These are phyloP conservation scores for Sitodiplosis mosellana DNA, from an alignment of 1,140 invertebrate species.

Conservation along the genomic window DNA sequence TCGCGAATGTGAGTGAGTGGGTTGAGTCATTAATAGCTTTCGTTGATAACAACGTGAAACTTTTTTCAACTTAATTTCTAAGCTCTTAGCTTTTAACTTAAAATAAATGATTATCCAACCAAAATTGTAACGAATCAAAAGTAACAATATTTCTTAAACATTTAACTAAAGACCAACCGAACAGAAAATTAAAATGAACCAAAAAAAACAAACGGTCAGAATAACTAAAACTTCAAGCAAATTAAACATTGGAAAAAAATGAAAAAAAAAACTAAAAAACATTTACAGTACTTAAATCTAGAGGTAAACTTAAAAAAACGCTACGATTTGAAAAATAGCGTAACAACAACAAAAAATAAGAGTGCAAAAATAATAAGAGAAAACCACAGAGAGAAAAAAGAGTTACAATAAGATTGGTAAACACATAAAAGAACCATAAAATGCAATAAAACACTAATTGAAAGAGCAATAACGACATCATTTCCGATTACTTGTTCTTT, in stretches of 20 bases:
- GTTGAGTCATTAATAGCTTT: no score
- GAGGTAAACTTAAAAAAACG: not conserved
- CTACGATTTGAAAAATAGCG: constrained; percentile 4
- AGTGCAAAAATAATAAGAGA: constrained; percentile 6
- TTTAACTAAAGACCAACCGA: no score
- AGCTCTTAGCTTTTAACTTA: no score
- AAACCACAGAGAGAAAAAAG: not conserved
- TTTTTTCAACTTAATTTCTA: no score
- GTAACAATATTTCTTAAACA: no score
- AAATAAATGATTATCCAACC: no score
- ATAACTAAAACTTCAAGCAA: constrained; percentile 2
- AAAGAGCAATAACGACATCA: not conserved
- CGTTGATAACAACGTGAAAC: no score
- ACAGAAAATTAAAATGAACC: no score
- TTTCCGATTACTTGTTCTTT: not conserved
- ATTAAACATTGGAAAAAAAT: not conserved
- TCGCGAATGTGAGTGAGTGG: no score
- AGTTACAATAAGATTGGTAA: not conserved
- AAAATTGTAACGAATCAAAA: no score
- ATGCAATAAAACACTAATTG: not conserved
- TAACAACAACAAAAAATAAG: constrained; percentile 4
- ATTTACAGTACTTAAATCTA: constrained; percentile 8
- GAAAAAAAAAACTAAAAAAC: constrained; percentile 6
- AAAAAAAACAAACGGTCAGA: not conserved
- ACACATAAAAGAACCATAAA: not conserved